phyloP scores from a whole-genome alignment of 1,140 invertebrate species.

The Drosophila triauraria region DNA sequence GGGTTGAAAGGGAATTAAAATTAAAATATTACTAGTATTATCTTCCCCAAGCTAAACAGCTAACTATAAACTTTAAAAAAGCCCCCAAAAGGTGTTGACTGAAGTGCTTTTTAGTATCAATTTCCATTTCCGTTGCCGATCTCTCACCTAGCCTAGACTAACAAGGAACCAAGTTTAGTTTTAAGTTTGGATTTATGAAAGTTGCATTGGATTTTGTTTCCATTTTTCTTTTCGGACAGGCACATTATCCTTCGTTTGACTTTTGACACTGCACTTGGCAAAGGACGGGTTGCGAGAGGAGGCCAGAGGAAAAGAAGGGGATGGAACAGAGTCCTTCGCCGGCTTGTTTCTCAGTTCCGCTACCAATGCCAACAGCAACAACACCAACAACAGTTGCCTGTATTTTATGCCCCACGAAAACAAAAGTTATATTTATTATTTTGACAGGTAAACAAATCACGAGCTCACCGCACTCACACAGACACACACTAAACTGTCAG shows the following conservation, averaged over 20 bases:
- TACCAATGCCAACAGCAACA: constrained; percentile 75
- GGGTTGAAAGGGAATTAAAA: constrained; percentile 5
- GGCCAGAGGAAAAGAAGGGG: constrained; percentile 4
- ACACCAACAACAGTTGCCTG: constrained; percentile 59
- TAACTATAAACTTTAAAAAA: background rate
- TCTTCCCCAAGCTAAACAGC: background rate
- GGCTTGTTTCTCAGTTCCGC: constrained; percentile 41
- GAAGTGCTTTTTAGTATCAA: background rate
- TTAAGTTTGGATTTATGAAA: constrained; percentile 7
- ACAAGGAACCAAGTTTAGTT: constrained; percentile 2
- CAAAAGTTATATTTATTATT: constrained; percentile 84
- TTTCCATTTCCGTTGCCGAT: background rate
- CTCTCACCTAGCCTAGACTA: background rate
- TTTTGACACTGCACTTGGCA: constrained; percentile 71
- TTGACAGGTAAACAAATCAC: constrained; percentile 84
- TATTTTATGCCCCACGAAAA: constrained; percentile 78
- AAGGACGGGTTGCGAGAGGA: constrained; percentile 3
- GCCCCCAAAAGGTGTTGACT: background rate
- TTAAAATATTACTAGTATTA: background rate
- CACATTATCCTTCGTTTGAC: constrained; percentile 64
- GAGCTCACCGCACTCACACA: constrained; percentile 54
- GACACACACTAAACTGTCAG: constrained; percentile 19
- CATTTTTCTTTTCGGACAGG: constrained; percentile 58
- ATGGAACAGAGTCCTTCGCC: constrained; percentile 46
- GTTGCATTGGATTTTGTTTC: constrained; percentile 14